Evolutionary conservation across 2,888 invertebrate genomes (phyloP), one percentile per base, ranked within the genome.

Genomic region (Catocala fraxini): DNA sequence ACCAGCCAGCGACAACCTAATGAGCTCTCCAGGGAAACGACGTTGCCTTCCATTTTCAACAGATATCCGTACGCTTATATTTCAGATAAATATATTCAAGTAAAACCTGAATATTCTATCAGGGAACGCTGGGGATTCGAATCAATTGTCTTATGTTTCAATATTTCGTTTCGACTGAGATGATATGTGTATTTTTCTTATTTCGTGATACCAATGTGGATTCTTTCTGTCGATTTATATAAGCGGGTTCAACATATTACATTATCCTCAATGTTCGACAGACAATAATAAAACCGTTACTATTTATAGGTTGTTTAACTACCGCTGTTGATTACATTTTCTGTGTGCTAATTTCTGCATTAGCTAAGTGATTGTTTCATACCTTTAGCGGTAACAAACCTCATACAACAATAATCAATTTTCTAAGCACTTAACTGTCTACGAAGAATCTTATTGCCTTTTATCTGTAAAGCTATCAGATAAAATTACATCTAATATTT

Each of bases 21-120:
- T 87, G 87, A 88, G 86, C 71, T 86, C 87, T 83, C 83, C 47
- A 58, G 83, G 81, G 88, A 75, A 65, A 71, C 63, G 65, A 74
- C 73, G 81, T 68, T 70, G 75, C 73, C 70, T 80, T 80, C 80
- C 77, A 82, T 80, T 84, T 83, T 81, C 80, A 73, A 77, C 73
- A 75, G 73, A 80, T 82, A 79, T 75, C 75, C 70, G 68, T 69
- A 71, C 73, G 67, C 66, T 73, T 66, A 75, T 73, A 80, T 78
- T 76, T 71, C 70, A 67, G 75, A 77, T 73, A 69, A 70, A 70
- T 69, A 70, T 74, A 75, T 73, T 79, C 71, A 74, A 67, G 63
- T 75, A 69, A 70, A 77, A 77, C 60, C 72, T 65, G 76, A 77
- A 77, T 77, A 77, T 77, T 77, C 73, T 75, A 77, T 77, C 48